phyloP scores from a whole-genome alignment of 2,888 invertebrate genomes.

The Xylota sylvarum region DNA sequence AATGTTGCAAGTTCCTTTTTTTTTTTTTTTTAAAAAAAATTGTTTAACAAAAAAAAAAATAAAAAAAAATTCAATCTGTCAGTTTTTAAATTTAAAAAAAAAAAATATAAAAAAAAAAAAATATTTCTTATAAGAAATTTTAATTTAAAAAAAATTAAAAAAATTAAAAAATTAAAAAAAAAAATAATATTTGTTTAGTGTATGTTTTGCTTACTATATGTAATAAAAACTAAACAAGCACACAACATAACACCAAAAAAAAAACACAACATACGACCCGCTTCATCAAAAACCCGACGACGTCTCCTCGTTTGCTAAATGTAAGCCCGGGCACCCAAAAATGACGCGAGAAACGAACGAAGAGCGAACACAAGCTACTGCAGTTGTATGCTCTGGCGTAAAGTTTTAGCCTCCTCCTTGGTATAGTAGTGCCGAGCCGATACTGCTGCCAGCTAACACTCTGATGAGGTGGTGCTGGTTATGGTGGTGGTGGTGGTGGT shows the following conservation, averaged over 20 bases:
- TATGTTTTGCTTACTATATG: constrained; percentile 66
- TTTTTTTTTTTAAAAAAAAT: too few relatives aligned
- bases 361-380: constrained; percentile 58
- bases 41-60: constrained; percentile 10
- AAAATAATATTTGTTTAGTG: not conserved
- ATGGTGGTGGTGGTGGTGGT: not conserved
- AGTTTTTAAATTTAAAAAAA: too few relatives aligned
- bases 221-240: constrained; percentile 71
- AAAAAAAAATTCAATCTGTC: too few relatives aligned
- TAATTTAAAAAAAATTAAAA: constrained; percentile 9
- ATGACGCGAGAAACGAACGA: constrained; percentile 60
- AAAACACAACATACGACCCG: constrained; percentile 73
- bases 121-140: constrained; percentile 1
- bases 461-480: not conserved
- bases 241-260: constrained; percentile 73
- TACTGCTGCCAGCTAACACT: not conserved
- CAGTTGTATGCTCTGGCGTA: constrained; percentile 35
- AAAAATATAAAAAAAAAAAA: not conserved
- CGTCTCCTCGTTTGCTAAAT: constrained; percentile 69
- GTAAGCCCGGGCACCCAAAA: constrained; percentile 73
- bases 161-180: not conserved
- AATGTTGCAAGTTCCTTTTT: not conserved
- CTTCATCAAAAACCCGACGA: constrained; percentile 75
- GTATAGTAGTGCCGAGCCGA: not conserved
- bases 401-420: constrained; percentile 22